Evolutionary conservation across 2,113 vertebrate species (phyloP).

Genomic region (Oostethus manadensis): DNA sequence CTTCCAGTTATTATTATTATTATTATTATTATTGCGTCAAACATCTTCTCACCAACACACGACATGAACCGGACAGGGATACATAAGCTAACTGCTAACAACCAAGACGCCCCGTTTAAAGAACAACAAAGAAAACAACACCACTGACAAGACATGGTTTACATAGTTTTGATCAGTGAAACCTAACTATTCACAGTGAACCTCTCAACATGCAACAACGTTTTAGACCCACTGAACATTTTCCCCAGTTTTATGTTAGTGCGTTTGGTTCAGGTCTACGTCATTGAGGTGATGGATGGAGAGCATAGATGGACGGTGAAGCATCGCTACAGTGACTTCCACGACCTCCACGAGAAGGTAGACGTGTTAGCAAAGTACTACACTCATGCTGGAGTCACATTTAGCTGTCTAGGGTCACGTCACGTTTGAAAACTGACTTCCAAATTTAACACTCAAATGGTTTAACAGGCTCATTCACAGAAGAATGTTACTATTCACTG

Average conservation of each 20-base stretch:
- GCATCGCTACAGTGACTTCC: constrained; percentile 96
- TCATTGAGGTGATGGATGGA: constrained; percentile 87
- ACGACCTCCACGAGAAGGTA: constrained; percentile 96
- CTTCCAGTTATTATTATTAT: neutral
- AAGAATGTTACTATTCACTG: no score
- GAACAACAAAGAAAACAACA: neutral
- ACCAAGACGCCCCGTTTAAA: neutral
- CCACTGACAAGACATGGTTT: no score
- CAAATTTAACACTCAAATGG: no score
- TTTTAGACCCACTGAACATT: neutral
- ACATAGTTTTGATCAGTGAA: no score
- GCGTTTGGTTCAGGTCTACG: constrained; percentile 81
- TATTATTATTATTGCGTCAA: neutral
- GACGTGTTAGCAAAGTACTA: neutral
- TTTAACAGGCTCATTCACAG: no score
- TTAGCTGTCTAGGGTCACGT: no score
- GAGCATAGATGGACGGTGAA: constrained; percentile 89
- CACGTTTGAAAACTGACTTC: no score
- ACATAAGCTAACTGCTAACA: constrained; percentile 13
- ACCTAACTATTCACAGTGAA: no score
- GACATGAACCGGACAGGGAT: no score
- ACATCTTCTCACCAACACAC: neutral
- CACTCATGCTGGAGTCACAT: no score
- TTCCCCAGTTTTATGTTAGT: neutral
- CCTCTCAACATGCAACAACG: no score